Conservation (phyloP, 2,888 invertebrate genomes). For the Augochlorella aurata region DNA sequence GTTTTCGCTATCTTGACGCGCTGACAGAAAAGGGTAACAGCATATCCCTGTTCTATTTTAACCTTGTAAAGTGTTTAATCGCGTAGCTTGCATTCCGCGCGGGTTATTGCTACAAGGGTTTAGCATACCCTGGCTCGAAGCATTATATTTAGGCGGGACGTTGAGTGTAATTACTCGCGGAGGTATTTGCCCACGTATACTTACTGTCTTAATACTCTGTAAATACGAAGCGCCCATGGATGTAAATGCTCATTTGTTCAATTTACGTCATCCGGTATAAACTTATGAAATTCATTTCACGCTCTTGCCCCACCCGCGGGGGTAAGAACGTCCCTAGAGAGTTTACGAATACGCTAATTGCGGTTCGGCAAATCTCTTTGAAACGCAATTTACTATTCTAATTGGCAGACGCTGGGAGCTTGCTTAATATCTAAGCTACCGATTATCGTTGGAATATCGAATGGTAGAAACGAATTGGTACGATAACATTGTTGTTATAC, state of each 20-base stretch:
- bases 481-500: background rate
- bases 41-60: background rate
- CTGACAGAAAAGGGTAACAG: background rate
- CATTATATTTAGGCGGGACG: constrained; percentile 24
- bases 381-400: constrained; percentile 36
- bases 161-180: constrained; percentile 35
- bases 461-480: background rate
- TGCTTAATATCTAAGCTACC: background rate
- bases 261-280: constrained; percentile 34
- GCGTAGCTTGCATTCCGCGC: background rate
- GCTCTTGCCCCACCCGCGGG: constrained; percentile 26
- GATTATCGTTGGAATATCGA: constrained; percentile 8
- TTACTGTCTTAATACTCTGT: constrained; percentile 41
- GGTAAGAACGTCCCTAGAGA: constrained; percentile 28
- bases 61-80: background rate
- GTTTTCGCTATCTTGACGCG: background rate
- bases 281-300: constrained; percentile 50
- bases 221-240: constrained; percentile 42
- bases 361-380: constrained; percentile 25
- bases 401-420: constrained; percentile 2
- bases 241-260: constrained; percentile 47
- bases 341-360: constrained; percentile 44
- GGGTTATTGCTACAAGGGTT: background rate
- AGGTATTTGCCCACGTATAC: constrained; percentile 34
- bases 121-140: constrained; percentile 3